phyloP scores from a whole-genome alignment of 2,888 invertebrate genomes.

The Cactoblastis cactorum region DNA sequence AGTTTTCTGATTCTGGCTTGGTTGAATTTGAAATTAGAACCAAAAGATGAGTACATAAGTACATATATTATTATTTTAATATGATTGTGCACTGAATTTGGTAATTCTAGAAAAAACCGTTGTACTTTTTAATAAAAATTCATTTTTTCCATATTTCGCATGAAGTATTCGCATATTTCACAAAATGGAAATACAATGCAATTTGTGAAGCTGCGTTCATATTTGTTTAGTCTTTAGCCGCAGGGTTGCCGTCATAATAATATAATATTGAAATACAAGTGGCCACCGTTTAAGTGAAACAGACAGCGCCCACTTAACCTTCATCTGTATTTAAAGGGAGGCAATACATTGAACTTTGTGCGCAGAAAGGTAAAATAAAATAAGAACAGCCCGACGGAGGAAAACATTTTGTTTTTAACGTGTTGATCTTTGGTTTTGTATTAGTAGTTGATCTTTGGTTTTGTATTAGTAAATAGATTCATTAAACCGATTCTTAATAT shows the following conservation, averaged over 20 bases:
- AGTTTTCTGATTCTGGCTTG: too few relatives aligned
- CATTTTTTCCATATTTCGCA: background rate
- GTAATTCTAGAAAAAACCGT: too few relatives aligned
- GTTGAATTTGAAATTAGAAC: too few relatives aligned
- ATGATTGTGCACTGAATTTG: too few relatives aligned
- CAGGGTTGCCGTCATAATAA: constrained; percentile 19
- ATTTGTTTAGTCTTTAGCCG: constrained; percentile 1
- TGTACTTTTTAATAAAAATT: background rate
- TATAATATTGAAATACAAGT: constrained; percentile 44
- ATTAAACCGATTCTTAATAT: too few relatives aligned
- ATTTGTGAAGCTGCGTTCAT: constrained; percentile 5
- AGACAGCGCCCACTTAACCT: constrained; percentile 72
- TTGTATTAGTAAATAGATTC: too few relatives aligned
- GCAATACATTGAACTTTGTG: constrained; percentile 56
- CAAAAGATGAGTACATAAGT: too few relatives aligned
- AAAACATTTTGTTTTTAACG: background rate
- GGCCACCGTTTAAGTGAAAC: constrained; percentile 65
- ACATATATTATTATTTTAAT: too few relatives aligned
- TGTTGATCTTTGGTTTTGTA: too few relatives aligned
- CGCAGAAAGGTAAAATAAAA: constrained; percentile 19
- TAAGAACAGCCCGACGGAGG: constrained; percentile 3
- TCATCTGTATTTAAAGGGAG: constrained; percentile 61
- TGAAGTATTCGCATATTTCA: background rate
- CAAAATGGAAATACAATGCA: constrained; percentile 3
- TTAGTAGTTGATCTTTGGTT: too few relatives aligned